phyloP scores from a whole-genome alignment of 2,113 vertebrate genomes.

The Deroptyus accipitrinus region DNA sequence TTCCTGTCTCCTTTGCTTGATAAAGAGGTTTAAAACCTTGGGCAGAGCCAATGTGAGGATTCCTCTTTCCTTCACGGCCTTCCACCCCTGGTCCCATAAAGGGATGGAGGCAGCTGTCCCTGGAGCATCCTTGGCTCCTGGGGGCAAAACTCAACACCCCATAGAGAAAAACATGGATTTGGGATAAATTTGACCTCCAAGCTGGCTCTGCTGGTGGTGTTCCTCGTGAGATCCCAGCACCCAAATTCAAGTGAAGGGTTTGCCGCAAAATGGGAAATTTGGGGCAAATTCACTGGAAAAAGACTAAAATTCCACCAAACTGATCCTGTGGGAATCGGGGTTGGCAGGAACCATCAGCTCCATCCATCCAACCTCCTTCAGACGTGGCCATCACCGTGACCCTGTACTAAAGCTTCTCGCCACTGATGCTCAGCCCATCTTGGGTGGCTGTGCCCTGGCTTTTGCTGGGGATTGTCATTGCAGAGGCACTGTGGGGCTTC shows the following conservation, averaged over 20 bases:
- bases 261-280: not conserved
- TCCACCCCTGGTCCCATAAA: rapidly evolving
- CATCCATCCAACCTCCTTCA: not conserved
- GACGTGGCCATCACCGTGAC: not conserved
- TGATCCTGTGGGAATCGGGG: not conserved
- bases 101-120: not conserved
- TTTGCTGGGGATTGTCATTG: conserved; percentile 25
- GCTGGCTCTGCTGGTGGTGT: not conserved
- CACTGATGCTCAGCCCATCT: rapidly evolving
- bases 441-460: rapidly evolving
- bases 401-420: rapidly evolving
- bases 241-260: rapidly evolving
- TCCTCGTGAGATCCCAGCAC: not conserved
- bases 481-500: not conserved
- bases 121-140: not conserved
- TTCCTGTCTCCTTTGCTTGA: not conserved
- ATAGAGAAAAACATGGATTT: rapidly evolving
- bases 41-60: not conserved
- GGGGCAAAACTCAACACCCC: rapidly evolving
- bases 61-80: not conserved
- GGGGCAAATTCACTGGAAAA: not conserved
- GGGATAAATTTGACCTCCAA: not conserved
- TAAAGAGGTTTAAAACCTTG: not conserved
- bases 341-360: not conserved
- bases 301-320: not conserved